phyloP scores from a whole-genome alignment of 2,797 vertebrate genomes.

The Sitta carolinensis region DNA sequence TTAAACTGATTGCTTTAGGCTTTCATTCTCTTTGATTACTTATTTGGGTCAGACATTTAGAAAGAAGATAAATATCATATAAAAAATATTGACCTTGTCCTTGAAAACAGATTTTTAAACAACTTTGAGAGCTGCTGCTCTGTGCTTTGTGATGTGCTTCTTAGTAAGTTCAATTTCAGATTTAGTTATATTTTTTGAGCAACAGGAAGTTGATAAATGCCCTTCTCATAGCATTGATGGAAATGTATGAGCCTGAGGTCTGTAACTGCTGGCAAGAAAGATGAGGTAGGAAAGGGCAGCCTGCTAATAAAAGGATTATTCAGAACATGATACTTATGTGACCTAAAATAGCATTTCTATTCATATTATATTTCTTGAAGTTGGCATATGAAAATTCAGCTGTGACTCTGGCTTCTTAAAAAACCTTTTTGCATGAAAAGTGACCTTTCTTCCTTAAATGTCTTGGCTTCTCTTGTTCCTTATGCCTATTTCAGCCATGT shows the following conservation, averaged over 20 bases:
- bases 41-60: background rate
- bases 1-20: background rate
- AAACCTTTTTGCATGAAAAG: background rate
- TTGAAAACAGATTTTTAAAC: slow-evolving; percentile 1
- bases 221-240: background rate
- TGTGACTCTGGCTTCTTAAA: background rate
- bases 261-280: slow-evolving; percentile 29
- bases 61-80: slow-evolving; percentile 14
- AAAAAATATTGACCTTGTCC: slow-evolving; percentile 1
- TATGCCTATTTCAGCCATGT: background rate
- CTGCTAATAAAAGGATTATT: slow-evolving; percentile 46
- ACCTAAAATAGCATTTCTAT: slow-evolving; percentile 41
- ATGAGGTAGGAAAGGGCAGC: slow-evolving; percentile 5
- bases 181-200: background rate
- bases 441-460: slow-evolving; percentile 4
- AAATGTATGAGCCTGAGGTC: background rate
- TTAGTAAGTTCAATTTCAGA: background rate
- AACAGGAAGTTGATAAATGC: background rate
- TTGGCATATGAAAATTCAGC: slow-evolving; percentile 20
- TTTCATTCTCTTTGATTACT: slow-evolving; percentile 12
- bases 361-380: slow-evolving; percentile 42
- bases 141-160: background rate
- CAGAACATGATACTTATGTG: slow-evolving; percentile 26
- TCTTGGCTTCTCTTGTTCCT: background rate
- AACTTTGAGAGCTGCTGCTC: background rate